A percentile compares a stretch with the other conserved stretches of the same genome.
These are phyloP conservation scores for Chondrosia reniformis DNA, from an alignment of 37 sponge, comb jelly and placozoan species.

Conservation along the genomic window DNA sequence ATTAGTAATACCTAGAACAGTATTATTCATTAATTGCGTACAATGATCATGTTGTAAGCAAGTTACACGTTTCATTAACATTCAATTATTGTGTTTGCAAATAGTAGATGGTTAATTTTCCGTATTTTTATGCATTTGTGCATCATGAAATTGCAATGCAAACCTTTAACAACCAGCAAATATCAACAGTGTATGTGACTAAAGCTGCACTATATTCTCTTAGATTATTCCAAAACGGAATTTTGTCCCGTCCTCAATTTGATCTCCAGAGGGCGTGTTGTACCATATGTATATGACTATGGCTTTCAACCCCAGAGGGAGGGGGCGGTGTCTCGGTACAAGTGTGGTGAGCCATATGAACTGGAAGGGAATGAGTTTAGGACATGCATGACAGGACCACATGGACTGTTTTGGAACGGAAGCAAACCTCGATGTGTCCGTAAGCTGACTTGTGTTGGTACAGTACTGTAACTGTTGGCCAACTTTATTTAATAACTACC, in stretches of 20 bases:
- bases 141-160: no score
- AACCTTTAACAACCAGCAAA: no score
- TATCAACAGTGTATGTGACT: no score
- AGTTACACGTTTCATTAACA: no score
- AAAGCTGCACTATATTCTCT: no score
- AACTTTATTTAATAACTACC: no score
- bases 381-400: background rate
- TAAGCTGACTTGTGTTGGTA: background rate
- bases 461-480: background rate
- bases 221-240: constrained; percentile 10
- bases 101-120: no score
- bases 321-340: constrained; percentile 9
- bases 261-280: background rate
- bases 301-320: background rate
- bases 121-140: no score
- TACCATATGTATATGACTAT: background rate
- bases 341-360: background rate
- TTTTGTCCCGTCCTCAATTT: background rate
- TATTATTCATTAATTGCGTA: no score
- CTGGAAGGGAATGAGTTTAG: background rate
- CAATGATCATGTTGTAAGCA: no score
- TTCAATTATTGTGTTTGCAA: no score
- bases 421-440: background rate
- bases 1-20: no score
- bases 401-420: background rate